Conservation (phyloP, 2,888 invertebrate genomes). For the Hemithea aestivaria region DNA sequence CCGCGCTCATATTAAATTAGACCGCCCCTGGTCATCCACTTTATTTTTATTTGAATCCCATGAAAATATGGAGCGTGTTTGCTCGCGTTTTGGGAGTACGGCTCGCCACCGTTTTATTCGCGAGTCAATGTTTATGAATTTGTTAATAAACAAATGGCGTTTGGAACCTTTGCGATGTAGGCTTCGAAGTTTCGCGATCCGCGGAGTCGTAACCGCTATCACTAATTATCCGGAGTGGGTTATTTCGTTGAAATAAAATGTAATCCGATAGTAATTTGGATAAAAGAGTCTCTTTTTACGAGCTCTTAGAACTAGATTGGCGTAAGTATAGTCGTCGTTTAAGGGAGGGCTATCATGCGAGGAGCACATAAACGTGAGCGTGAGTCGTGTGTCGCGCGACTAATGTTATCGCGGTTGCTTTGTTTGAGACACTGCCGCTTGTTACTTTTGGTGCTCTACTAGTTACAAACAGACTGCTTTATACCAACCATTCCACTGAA, state of each 20-base stretch:
- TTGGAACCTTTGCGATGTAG: slow-evolving; percentile 60
- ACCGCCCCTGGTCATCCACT: slow-evolving; percentile 67
- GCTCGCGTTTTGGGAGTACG: slow-evolving; percentile 56
- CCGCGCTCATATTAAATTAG: slow-evolving; percentile 75
- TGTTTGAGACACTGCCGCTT: slow-evolving; percentile 27
- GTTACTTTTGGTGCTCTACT: slow-evolving; percentile 19
- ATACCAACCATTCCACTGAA: too few species aligned
- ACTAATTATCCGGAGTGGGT: slow-evolving; percentile 61
- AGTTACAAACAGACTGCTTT: too few species aligned
- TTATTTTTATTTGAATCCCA: slow-evolving; percentile 77
- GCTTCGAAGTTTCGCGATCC: slow-evolving; percentile 32
- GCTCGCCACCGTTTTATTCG: slow-evolving; percentile 60
- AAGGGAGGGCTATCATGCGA: slow-evolving; percentile 62
- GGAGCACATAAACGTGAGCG: slow-evolving; percentile 57
- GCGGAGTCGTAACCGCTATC: slow-evolving; percentile 44
- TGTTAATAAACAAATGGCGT: slow-evolving; percentile 63
- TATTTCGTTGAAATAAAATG: slow-evolving; percentile 57
- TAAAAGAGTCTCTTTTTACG: slow-evolving; percentile 60
- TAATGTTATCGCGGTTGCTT: slow-evolving; percentile 46
- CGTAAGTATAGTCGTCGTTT: slow-evolving; percentile 51
- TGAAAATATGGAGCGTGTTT: slow-evolving; percentile 72
- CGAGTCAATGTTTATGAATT: slow-evolving; percentile 75
- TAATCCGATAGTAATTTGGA: slow-evolving; percentile 64
- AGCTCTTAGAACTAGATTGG: slow-evolving; percentile 53
- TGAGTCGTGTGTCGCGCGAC: slow-evolving; percentile 47